phyloP scores from a whole-genome alignment of 1,140 invertebrate species.

The Papilio helenus region DNA sequence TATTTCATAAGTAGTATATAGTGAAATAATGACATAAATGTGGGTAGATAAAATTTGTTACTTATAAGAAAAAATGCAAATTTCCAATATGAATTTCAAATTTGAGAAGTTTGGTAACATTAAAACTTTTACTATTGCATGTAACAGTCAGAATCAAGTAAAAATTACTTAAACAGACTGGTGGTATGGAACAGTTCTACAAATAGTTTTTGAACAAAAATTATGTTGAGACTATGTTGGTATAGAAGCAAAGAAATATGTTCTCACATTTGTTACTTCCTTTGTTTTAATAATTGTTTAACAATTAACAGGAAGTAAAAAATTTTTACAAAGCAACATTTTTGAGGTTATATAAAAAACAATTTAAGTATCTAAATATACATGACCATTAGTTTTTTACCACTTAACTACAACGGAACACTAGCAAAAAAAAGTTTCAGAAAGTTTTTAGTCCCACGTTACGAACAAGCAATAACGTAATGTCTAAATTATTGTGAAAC shows the following conservation, averaged over 20 bases:
- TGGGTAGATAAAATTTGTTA: not conserved
- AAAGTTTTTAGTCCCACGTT: constrained; percentile 17
- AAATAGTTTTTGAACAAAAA: not conserved
- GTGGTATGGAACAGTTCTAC: not conserved
- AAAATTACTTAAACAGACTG: not conserved
- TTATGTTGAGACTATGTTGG: not conserved
- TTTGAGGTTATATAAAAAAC: not conserved
- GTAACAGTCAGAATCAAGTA: not conserved
- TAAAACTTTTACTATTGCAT: too few relatives aligned
- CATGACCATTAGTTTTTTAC: not conserved
- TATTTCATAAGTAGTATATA: too few relatives aligned
- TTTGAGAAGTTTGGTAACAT: not conserved
- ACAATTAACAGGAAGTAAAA: constrained; percentile 7
- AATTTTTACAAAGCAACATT: not conserved
- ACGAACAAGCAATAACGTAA: constrained; percentile 8
- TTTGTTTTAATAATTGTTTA: not conserved
- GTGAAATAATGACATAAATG: not conserved
- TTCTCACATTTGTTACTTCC: constrained; percentile 1
- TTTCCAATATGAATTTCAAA: not conserved
- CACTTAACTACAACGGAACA: not conserved
- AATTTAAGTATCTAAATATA: not conserved
- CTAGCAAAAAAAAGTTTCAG: constrained; percentile 19
- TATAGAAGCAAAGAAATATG: not conserved
- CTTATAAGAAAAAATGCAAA: not conserved
- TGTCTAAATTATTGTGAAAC: constrained; percentile 5